A percentile compares a stretch with the other conserved stretches of the same genome.
These are phyloP conservation scores for Actenoides lindsayi DNA, from an alignment of 2,113 vertebrate species.

Conservation along the genomic window DNA sequence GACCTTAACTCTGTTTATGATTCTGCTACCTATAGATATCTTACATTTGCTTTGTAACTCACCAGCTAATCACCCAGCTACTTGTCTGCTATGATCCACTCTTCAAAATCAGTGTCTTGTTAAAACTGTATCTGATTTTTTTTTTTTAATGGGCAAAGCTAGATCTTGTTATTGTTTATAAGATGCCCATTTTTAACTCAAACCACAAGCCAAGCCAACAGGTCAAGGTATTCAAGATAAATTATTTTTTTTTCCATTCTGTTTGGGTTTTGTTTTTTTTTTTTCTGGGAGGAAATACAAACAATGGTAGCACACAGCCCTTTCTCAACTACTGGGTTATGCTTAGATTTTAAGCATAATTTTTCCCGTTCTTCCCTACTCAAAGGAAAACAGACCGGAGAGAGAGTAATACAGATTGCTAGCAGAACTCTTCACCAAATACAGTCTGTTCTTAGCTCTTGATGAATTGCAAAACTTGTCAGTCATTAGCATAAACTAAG, in stretches of 20 bases:
- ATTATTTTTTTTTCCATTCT: background rate
- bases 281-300: background rate
- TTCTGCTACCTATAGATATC: background rate
- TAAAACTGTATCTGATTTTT: background rate
- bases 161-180: background rate
- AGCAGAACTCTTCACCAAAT: slow-evolving; percentile 32
- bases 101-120: background rate
- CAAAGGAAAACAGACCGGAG: background rate
- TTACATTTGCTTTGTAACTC: background rate
- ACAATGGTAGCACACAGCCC: background rate
- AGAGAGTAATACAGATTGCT: background rate
- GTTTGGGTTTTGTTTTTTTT: rapidly evolving
- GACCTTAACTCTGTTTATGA: background rate
- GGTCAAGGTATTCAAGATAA: background rate
- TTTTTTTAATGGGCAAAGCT: background rate
- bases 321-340: background rate
- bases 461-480: slow-evolving; percentile 39
- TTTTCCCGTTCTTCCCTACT: background rate
- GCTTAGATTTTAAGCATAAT: background rate
- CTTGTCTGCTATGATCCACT: background rate
- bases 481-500: slow-evolving; percentile 46
- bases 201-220: background rate
- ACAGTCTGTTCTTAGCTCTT: slow-evolving; percentile 30
- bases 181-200: background rate
- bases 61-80: background rate